These are phyloP conservation scores for Tupiocoris notatus DNA, from an alignment of 2,888 invertebrate species.

Conservation along the genomic window DNA sequence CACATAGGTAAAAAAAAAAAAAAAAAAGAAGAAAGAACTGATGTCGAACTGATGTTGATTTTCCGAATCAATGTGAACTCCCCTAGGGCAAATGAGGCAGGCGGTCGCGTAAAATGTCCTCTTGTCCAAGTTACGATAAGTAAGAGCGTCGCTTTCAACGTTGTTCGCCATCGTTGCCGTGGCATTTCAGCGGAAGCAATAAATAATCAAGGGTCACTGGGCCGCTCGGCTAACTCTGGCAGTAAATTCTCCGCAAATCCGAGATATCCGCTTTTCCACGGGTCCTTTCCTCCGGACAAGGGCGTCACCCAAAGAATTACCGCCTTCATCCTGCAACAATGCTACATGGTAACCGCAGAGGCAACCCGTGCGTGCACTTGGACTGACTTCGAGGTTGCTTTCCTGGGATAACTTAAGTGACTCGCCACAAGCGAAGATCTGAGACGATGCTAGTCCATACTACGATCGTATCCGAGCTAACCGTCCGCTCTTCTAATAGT, in stretches of 20 bases:
- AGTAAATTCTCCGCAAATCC: conserved; percentile 12
- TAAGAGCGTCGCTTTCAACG: background rate
- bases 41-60: no score
- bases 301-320: background rate
- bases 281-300: background rate
- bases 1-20: no score
- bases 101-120: background rate
- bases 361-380: no score
- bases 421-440: no score
- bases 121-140: background rate
- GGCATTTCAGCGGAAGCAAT: background rate
- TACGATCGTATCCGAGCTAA: no score
- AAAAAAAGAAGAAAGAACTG: no score
- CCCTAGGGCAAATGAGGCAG: background rate
- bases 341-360: background rate
- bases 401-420: no score
- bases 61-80: background rate
- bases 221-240: background rate
- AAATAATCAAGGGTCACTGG: conserved; percentile 8
- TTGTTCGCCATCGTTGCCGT: background rate
- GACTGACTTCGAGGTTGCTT: no score
- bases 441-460: no score
- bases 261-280: conserved; percentile 13
- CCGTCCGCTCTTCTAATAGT: no score
- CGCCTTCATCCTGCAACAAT: background rate